Evolutionary conservation across 2,797 vertebrate species (phyloP).

Genomic region (Smutsia temminckii): DNA sequence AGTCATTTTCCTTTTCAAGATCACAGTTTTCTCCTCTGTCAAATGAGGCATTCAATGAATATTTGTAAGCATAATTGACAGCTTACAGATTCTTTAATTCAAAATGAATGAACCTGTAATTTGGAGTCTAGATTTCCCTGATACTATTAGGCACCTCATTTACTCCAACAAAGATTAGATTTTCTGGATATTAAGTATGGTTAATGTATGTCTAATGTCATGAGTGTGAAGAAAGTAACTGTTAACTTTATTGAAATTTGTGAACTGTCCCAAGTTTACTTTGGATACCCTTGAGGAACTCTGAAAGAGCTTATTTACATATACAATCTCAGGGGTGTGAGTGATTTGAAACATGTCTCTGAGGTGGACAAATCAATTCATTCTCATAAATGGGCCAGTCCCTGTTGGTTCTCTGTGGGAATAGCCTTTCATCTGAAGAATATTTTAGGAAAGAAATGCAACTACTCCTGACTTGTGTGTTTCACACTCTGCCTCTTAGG

Average conservation of each 20-base stretch:
- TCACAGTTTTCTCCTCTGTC: background rate
- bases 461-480: constrained; percentile 15
- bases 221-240: background rate
- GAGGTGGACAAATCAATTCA: constrained; percentile 22
- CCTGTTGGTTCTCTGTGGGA: constrained; percentile 46
- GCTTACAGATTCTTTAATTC: background rate
- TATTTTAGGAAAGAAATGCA: constrained; percentile 55
- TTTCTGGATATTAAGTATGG: background rate
- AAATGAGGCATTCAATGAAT: background rate
- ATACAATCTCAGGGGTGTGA: background rate
- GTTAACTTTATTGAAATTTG: background rate
- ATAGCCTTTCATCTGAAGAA: constrained; percentile 63
- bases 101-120: background rate
- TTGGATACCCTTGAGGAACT: background rate
- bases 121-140: background rate
- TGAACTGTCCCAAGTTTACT: constrained; percentile 39
- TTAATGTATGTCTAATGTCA: background rate
- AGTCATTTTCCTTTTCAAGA: background rate
- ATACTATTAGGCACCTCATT: background rate
- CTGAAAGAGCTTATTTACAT: constrained; percentile 51
- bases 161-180: background rate
- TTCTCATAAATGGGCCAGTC: constrained; percentile 5
- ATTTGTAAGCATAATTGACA: background rate
- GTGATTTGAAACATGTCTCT: constrained; percentile 39
- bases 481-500: constrained; percentile 77